Evolutionary conservation across 2,888 invertebrate genomes (phyloP).

Genomic region (Cyrtodaria siliqua): DNA sequence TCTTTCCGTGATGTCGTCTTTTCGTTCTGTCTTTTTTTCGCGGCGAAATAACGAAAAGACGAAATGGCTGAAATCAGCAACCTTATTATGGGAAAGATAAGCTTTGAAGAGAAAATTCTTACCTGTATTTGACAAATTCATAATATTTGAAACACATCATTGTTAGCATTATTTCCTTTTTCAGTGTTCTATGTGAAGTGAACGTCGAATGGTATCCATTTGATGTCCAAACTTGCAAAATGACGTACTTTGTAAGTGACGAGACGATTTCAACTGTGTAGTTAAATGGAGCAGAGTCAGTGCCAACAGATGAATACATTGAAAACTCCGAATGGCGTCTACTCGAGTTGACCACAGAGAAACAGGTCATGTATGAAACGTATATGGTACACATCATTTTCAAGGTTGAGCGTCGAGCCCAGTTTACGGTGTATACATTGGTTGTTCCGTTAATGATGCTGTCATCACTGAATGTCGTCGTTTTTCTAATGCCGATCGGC

Average conservation of each 20-base stretch:
- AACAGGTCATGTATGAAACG: neutral
- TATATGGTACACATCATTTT: slow-evolving; percentile 19
- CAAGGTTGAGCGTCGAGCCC: slow-evolving; percentile 8
- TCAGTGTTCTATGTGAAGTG: slow-evolving; percentile 29
- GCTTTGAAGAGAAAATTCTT: no score
- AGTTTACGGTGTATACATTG: slow-evolving; percentile 22
- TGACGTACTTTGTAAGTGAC: slow-evolving; percentile 24
- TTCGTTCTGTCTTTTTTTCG: no score
- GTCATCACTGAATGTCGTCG: slow-evolving; percentile 24
- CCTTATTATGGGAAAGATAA: no score
- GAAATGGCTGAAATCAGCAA: no score
- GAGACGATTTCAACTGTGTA: slow-evolving; percentile 13
- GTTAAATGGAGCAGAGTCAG: slow-evolving; percentile 12
- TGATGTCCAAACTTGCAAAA: slow-evolving; percentile 23
- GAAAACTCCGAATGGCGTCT: slow-evolving; percentile 38
- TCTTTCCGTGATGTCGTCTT: no score
- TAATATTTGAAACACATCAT: no score
- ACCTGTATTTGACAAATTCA: no score
- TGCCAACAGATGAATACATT: slow-evolving; percentile 5
- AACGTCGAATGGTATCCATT: slow-evolving; percentile 30
- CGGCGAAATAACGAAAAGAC: no score
- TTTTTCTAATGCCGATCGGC: slow-evolving; percentile 30
- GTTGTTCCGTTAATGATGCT: slow-evolving; percentile 26
- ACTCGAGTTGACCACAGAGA: neutral
- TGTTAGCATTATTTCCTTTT: no score